Conservation (phyloP, 2,888 invertebrate species). For the Lasioglossum oenotherae region DNA sequence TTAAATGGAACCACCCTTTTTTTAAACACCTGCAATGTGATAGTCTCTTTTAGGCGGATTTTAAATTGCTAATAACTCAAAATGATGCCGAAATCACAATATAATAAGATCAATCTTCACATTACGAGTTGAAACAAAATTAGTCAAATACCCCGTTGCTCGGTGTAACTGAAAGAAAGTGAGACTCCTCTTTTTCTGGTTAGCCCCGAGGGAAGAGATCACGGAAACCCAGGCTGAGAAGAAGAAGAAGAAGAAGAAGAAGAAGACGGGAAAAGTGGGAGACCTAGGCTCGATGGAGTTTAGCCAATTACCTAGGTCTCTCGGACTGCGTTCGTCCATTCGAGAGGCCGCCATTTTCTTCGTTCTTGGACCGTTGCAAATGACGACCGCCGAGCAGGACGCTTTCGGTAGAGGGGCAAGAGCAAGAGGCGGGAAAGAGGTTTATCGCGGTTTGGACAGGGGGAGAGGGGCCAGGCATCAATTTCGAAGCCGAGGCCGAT, state of each 20-base stretch:
- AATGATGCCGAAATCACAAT: too few species aligned
- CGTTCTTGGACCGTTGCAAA: slow-evolving; percentile 30
- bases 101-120: too few species aligned
- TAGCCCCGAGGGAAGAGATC: neutral
- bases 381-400: neutral
- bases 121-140: too few species aligned
- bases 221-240: neutral
- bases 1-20: too few species aligned
- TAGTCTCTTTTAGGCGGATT: too few species aligned
- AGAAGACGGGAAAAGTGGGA: slow-evolving; percentile 21
- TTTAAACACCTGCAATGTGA: too few species aligned
- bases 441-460: slow-evolving; percentile 28
- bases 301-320: slow-evolving; percentile 64
- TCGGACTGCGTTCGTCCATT: slow-evolving; percentile 42
- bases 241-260: neutral
- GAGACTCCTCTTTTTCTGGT: neutral
- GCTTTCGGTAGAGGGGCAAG: neutral
- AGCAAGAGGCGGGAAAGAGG: neutral
- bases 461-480: slow-evolving; percentile 25
- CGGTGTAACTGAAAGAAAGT: neutral
- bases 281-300: slow-evolving; percentile 45
- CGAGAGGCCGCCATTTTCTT: slow-evolving; percentile 58
- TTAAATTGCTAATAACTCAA: too few species aligned
- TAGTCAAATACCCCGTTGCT: too few species aligned
- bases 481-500: slow-evolving; percentile 26